A percentile compares a stretch with the other conserved stretches of the same genome.
Conservation (phyloP, 2,113 vertebrate species). For the Lasiurus cinereus region DNA sequence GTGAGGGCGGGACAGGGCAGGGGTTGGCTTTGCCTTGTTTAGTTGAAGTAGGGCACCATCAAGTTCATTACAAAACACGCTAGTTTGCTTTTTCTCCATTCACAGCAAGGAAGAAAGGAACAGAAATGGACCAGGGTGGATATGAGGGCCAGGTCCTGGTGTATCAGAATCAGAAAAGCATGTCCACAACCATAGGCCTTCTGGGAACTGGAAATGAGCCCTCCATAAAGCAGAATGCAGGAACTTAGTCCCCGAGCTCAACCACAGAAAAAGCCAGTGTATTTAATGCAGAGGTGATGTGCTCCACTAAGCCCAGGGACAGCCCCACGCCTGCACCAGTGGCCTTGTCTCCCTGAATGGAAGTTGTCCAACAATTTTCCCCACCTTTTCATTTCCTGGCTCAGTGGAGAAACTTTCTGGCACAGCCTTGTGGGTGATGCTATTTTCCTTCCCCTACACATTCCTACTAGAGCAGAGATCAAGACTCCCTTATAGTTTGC, state of each 20-base stretch:
- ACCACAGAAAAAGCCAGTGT: not conserved
- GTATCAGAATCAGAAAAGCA: not conserved
- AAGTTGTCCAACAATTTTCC: not conserved
- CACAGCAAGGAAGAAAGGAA: not conserved
- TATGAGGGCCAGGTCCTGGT: fast-evolving
- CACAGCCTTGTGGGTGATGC: not conserved
- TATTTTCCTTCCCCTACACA: not conserved
- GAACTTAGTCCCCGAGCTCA: not conserved
- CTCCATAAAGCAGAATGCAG: not conserved
- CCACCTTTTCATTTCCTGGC: not conserved
- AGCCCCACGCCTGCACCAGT: fast-evolving
- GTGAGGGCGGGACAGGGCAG: not conserved
- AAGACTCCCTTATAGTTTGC: not conserved
- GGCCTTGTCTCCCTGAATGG: not conserved
- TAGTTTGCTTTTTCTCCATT: not conserved
- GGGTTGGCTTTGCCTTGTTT: not conserved
- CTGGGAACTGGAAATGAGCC: not conserved
- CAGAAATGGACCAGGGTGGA: not conserved
- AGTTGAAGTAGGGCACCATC: not conserved
- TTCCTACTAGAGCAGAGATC: not conserved
- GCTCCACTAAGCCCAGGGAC: fast-evolving
- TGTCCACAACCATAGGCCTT: not conserved
- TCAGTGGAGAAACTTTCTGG: conserved; percentile 38
- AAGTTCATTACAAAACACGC: not conserved
- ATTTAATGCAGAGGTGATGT: fast-evolving